phyloP scores from a whole-genome alignment of 2,888 invertebrate species.

The Ectobius pallidus region DNA sequence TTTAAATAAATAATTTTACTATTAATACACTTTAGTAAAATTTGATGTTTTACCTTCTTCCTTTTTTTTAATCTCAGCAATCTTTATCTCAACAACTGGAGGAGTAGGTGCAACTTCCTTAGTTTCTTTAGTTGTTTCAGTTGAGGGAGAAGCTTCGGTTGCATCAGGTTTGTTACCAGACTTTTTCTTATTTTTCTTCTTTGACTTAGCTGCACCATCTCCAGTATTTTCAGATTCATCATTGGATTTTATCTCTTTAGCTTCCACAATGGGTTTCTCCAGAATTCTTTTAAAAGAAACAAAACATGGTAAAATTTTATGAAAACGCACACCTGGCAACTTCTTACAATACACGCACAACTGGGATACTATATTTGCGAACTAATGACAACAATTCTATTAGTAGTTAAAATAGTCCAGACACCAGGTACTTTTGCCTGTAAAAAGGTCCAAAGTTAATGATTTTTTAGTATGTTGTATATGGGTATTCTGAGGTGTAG shows the following conservation, averaged over 20 bases:
- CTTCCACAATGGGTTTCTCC: slow-evolving; percentile 13
- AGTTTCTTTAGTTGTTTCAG: not conserved
- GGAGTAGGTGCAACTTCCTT: not conserved
- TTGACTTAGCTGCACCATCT: slow-evolving; percentile 49
- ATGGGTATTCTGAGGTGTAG: no score
- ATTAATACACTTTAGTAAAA: no score
- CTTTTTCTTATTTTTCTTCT: slow-evolving; percentile 61
- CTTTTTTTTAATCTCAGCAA: not conserved
- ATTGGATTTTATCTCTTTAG: not conserved
- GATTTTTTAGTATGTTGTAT: no score
- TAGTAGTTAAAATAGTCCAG: no score
- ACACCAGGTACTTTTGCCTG: no score
- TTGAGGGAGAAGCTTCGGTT: not conserved
- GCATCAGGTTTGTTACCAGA: slow-evolving; percentile 50
- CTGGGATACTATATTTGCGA: no score
- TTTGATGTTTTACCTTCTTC: slow-evolving; percentile 28
- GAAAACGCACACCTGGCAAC: no score
- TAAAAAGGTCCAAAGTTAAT: no score
- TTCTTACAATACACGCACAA: no score
- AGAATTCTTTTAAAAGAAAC: not conserved
- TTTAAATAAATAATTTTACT: no score
- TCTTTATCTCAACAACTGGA: not conserved
- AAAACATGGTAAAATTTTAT: no score
- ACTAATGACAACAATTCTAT: no score
- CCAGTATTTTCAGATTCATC: slow-evolving; percentile 39